Evolutionary conservation across 1,140 invertebrate species (phyloP).

Genomic region (Rhagoletis zephyria): DNA sequence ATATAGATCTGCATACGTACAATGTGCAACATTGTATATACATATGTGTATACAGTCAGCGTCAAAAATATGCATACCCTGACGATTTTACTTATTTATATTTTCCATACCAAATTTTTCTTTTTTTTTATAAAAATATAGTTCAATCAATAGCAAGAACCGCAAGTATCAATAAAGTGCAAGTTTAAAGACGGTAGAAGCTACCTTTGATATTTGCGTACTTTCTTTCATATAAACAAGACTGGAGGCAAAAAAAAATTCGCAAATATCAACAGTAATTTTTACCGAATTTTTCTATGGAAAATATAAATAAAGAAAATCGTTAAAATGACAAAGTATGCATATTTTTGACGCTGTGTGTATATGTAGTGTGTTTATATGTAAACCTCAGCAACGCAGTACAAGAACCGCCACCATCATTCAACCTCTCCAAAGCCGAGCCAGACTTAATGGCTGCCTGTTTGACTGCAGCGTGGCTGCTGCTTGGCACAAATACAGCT

Average conservation of each 20-base stretch:
- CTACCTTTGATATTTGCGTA: not conserved
- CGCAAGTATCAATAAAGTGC: too few relatives aligned
- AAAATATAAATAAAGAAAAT: too few relatives aligned
- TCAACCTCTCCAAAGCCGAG: slow-evolving; percentile 11
- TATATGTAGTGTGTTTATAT: not conserved
- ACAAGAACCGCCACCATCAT: slow-evolving; percentile 9
- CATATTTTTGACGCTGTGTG: too few relatives aligned
- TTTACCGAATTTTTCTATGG: too few relatives aligned
- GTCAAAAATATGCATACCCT: too few relatives aligned
- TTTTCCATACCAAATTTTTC: too few relatives aligned
- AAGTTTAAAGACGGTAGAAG: too few relatives aligned
- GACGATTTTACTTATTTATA: too few relatives aligned
- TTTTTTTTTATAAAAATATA: too few relatives aligned
- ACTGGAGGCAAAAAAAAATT: not conserved
- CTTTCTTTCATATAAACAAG: not conserved
- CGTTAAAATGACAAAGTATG: too few relatives aligned
- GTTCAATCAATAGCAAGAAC: too few relatives aligned
- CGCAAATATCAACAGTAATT: not conserved
- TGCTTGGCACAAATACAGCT: slow-evolving; percentile 9
- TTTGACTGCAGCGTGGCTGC: slow-evolving; percentile 17
- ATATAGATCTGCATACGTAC: not conserved
- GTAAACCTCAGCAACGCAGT: not conserved
- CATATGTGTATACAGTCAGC: too few relatives aligned
- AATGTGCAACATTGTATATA: not conserved
- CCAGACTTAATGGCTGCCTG: slow-evolving; percentile 49